phyloP scores from a whole-genome alignment of 2,888 invertebrate genomes.

The Oxyteleia sp. region DNA sequence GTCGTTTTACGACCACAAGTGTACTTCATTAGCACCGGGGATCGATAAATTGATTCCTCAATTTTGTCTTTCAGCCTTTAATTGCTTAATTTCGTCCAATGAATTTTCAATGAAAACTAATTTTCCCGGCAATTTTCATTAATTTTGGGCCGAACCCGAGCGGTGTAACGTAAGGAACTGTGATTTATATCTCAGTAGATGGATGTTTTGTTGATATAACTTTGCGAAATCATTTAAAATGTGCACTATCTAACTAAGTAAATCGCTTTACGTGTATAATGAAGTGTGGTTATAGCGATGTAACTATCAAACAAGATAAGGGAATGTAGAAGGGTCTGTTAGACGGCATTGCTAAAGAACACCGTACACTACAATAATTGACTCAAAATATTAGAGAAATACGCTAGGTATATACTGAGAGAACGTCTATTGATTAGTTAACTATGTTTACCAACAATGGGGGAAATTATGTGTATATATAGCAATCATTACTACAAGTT shows the following conservation, averaged over 20 bases:
- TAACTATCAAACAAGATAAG: constrained; percentile 71
- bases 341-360: constrained; percentile 42
- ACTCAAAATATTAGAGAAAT: constrained; percentile 40
- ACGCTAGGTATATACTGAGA: too few species aligned
- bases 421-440: too few species aligned
- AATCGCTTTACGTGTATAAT: constrained; percentile 68
- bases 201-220: constrained; percentile 61
- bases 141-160: not conserved
- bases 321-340: constrained; percentile 48
- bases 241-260: constrained; percentile 47
- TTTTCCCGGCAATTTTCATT: constrained; percentile 36
- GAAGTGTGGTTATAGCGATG: constrained; percentile 67
- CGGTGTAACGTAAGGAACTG: constrained; percentile 30
- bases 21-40: constrained; percentile 47
- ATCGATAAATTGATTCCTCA: constrained; percentile 54
- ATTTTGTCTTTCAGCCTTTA: constrained; percentile 35
- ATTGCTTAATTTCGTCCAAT: constrained; percentile 48
- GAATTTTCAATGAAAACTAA: constrained; percentile 50
- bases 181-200: constrained; percentile 43
- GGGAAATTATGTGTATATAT: too few species aligned
- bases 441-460: too few species aligned
- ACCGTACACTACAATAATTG: constrained; percentile 45
- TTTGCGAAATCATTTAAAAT: constrained; percentile 66
- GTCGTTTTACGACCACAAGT: constrained; percentile 50
- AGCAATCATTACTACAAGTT: too few species aligned